Percentiles rank a stretch among this genome's conserved stretches.
Conservation (phyloP, 2,888 invertebrate species). For the Drepanosiphum platanoidis region DNA sequence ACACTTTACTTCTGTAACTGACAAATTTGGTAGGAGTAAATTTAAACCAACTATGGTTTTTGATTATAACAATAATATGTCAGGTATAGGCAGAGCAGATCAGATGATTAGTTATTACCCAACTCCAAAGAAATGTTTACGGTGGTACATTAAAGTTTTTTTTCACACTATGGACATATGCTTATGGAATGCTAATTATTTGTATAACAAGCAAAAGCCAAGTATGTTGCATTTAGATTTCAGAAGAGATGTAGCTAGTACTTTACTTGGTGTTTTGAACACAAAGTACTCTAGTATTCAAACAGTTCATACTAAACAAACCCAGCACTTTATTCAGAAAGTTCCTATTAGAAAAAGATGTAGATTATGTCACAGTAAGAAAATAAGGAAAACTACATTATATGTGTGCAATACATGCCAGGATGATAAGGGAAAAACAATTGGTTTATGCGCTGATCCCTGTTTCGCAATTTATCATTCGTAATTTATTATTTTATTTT, state of each 20-base stretch:
- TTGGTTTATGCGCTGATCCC: background rate
- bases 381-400: background rate
- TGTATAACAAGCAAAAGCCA: constrained; percentile 18
- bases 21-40: background rate
- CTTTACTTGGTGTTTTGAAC: background rate
- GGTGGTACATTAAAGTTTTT: constrained; percentile 33
- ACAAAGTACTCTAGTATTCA: background rate
- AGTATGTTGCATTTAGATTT: background rate
- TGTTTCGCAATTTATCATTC: background rate
- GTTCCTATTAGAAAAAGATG: constrained; percentile 1
- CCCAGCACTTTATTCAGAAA: background rate
- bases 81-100: constrained; percentile 13
- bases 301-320: background rate
- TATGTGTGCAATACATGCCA: background rate
- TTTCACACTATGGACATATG: constrained; percentile 18
- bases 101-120: constrained; percentile 4
- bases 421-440: background rate
- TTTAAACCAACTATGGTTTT: background rate
- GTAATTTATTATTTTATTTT: background rate
- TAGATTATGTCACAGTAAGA: background rate
- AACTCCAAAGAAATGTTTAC: constrained; percentile 1
- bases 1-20: background rate
- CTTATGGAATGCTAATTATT: constrained; percentile 27
- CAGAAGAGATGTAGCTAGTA: background rate
- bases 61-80: background rate